A percentile compares a stretch with the other conserved stretches of the same genome.
Evolutionary conservation across 1,140 invertebrate genomes (phyloP).

Genomic region (Drosophila grimshawi): DNA sequence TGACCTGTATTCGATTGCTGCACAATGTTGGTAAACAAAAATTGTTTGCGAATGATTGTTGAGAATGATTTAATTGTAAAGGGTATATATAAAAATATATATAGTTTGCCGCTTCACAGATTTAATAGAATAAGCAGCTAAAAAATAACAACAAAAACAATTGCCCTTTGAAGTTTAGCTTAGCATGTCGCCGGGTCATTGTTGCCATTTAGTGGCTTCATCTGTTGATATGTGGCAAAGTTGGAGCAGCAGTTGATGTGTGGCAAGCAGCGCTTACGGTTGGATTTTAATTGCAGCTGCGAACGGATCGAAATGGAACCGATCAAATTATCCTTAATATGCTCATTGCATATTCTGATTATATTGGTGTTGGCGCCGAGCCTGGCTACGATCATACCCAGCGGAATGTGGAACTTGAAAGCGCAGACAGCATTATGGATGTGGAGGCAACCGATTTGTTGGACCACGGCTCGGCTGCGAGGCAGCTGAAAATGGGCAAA

Average conservation of each 20-base stretch:
- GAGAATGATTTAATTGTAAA: neutral
- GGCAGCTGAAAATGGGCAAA: conserved; percentile 31
- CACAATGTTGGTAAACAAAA: too few relatives aligned
- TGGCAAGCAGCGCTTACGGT: conserved; percentile 35
- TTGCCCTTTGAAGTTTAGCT: conserved; percentile 68
- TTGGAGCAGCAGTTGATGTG: conserved; percentile 53
- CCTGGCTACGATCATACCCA: conserved; percentile 38
- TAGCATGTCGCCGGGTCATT: conserved; percentile 74
- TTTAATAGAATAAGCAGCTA: conserved; percentile 45
- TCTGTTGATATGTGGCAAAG: conserved; percentile 23
- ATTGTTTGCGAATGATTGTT: too few relatives aligned
- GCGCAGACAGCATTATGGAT: conserved; percentile 35
- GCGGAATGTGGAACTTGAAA: conserved; percentile 30
- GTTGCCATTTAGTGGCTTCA: conserved; percentile 35
- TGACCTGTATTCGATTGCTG: too few relatives aligned
- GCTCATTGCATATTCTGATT: conserved; percentile 3
- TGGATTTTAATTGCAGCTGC: conserved; percentile 2
- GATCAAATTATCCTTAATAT: conserved; percentile 5
- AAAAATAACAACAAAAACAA: conserved; percentile 53
- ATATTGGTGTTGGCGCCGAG: neutral
- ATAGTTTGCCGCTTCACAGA: conserved; percentile 60
- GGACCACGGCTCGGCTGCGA: conserved; percentile 4
- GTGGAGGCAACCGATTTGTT: conserved; percentile 34
- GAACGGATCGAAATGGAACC: conserved; percentile 16
- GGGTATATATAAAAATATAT: conserved; percentile 11